Evolutionary conservation across 2,797 vertebrate genomes (phyloP).

Genomic region (Triplophysa yarkandensis): DNA sequence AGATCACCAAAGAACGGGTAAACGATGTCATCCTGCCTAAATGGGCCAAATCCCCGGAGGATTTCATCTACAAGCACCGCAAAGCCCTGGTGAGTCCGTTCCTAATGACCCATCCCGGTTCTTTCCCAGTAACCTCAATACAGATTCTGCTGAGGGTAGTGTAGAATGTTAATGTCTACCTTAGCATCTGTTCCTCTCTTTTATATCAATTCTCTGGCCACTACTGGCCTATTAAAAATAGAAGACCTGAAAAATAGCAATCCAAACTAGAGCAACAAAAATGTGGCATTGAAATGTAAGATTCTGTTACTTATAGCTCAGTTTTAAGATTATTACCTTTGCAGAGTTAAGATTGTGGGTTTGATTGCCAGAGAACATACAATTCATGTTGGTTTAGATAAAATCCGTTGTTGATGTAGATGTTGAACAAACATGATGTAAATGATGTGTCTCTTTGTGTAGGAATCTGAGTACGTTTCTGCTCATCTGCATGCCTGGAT

Average conservation of each 20-base stretch:
- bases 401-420: too few species aligned
- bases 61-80: conserved; percentile 96
- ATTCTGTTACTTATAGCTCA: too few species aligned
- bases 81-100: conserved; percentile 89
- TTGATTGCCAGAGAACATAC: too few species aligned
- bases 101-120: conserved; percentile 6
- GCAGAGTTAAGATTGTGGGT: too few species aligned
- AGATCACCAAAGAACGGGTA: conserved; percentile 90
- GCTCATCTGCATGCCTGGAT: conserved; percentile 96
- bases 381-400: too few species aligned
- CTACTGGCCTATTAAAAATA: conserved; percentile 24
- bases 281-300: background rate
- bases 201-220: conserved; percentile 11
- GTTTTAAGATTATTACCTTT: too few species aligned
- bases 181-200: conserved; percentile 9
- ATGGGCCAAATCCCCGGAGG: conserved; percentile 94
- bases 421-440: too few species aligned
- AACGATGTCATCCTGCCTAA: conserved; percentile 90
- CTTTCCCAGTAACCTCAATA: conserved; percentile 22
- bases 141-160: conserved; percentile 1
- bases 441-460: conserved; percentile 24
- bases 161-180: background rate
- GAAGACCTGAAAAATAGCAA: conserved; percentile 6
- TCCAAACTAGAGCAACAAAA: conserved; percentile 16
- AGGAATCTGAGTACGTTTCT: conserved; percentile 94